Evolutionary conservation across 2,113 vertebrate genomes (phyloP).

Genomic region (Vulpes lagopus): DNA sequence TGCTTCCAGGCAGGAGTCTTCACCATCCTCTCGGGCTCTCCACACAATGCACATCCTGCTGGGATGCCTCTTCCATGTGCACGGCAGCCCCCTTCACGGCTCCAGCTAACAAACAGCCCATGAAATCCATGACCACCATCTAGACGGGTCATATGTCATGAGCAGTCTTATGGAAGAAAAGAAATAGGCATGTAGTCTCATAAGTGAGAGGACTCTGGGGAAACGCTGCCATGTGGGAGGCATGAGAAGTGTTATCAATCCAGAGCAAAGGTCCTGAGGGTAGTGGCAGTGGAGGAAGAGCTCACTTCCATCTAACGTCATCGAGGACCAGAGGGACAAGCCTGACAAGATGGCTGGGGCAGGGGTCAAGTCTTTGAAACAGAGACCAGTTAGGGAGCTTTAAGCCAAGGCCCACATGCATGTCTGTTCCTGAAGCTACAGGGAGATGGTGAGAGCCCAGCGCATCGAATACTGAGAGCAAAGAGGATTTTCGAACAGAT

Average conservation of each 20-base stretch:
- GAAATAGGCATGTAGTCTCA: background rate
- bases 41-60: rapidly evolving
- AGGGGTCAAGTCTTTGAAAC: background rate
- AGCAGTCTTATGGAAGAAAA: background rate
- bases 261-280: background rate
- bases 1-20: background rate
- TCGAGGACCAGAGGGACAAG: background rate
- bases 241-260: background rate
- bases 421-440: background rate
- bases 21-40: background rate
- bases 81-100: background rate
- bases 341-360: background rate
- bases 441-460: background rate
- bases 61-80: background rate
- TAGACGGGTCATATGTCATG: background rate
- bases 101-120: background rate
- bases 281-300: background rate
- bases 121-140: background rate
- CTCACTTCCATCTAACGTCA: background rate
- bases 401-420: background rate
- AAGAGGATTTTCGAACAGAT: background rate
- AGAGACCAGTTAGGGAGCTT: background rate
- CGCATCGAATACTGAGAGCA: background rate
- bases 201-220: background rate
- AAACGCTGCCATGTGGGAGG: background rate